Percentiles rank a stretch among this genome's conserved stretches.
Conservation (phyloP, 2,888 invertebrate species). For the Agonopterix arenella region DNA sequence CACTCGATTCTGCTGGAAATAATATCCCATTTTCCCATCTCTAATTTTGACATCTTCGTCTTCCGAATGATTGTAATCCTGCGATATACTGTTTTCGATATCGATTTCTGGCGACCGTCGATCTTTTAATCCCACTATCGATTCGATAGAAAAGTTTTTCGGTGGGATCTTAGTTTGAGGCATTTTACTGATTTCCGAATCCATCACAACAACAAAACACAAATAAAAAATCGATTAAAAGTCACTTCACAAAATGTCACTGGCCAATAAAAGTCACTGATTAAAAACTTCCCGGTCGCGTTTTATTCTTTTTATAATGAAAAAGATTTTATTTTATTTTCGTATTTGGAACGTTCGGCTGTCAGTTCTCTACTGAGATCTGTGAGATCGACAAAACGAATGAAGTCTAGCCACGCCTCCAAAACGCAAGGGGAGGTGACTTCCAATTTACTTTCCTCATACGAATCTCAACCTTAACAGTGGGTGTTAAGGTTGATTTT, state of each 20-base stretch:
- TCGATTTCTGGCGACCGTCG: constrained; percentile 65
- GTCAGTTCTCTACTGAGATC: constrained; percentile 19
- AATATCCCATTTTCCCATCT: constrained; percentile 61
- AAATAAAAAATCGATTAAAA: neutral
- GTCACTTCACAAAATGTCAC: neutral
- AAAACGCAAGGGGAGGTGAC: neutral
- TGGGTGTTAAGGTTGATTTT: neutral
- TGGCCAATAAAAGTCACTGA: neutral
- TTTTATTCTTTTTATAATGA: neutral
- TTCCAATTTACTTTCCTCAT: neutral
- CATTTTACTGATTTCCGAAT: constrained; percentile 63
- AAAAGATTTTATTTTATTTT: neutral
- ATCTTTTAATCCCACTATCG: constrained; percentile 69
- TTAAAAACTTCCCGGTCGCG: neutral
- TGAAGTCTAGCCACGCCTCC: constrained; percentile 1
- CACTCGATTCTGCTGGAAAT: constrained; percentile 61
- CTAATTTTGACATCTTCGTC: constrained; percentile 59
- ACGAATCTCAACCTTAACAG: constrained; percentile 11
- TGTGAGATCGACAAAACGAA: neutral
- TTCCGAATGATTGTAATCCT: constrained; percentile 53
- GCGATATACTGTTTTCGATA: constrained; percentile 60
- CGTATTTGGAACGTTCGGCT: constrained; percentile 40
- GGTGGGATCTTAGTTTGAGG: constrained; percentile 64
- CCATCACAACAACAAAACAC: constrained; percentile 34
- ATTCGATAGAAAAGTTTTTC: constrained; percentile 81